Evolutionary conservation across 1,140 invertebrate species (phyloP).

Genomic region (Camponotus vicinus): DNA sequence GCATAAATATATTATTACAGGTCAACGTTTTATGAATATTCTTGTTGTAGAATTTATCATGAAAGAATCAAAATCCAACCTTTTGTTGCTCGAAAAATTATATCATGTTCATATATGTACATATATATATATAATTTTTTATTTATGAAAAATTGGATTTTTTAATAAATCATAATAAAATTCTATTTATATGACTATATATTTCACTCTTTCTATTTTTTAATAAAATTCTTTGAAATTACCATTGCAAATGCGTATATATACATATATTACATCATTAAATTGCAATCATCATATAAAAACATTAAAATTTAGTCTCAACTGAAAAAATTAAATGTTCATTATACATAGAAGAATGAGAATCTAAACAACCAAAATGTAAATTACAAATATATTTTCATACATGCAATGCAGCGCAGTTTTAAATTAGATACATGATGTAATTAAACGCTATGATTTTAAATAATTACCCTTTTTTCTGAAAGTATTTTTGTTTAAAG

Average conservation of each 20-base stretch:
- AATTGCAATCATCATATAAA: neutral
- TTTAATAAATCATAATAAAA: neutral
- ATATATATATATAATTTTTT: no score
- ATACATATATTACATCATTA: neutral
- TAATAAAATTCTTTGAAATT: neutral
- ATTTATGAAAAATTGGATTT: neutral
- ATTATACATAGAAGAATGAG: neutral
- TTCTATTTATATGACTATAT: neutral
- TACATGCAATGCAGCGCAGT: neutral
- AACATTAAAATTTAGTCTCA: neutral
- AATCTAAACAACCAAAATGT: neutral
- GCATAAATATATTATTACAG: conserved; percentile 40
- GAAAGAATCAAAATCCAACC: neutral
- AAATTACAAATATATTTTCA: neutral
- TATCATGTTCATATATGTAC: no score
- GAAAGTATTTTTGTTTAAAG: neutral
- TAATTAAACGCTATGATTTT: neutral
- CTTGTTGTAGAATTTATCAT: conserved; percentile 23
- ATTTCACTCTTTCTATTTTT: neutral
- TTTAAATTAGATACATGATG: neutral
- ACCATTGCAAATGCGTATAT: no score
- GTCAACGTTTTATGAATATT: neutral
- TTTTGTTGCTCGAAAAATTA: neutral
- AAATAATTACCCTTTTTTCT: neutral
- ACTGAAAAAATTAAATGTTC: neutral